Evolutionary conservation across 1,140 invertebrate species (phyloP).

Genomic region (Drosophila pallidifrons): DNA sequence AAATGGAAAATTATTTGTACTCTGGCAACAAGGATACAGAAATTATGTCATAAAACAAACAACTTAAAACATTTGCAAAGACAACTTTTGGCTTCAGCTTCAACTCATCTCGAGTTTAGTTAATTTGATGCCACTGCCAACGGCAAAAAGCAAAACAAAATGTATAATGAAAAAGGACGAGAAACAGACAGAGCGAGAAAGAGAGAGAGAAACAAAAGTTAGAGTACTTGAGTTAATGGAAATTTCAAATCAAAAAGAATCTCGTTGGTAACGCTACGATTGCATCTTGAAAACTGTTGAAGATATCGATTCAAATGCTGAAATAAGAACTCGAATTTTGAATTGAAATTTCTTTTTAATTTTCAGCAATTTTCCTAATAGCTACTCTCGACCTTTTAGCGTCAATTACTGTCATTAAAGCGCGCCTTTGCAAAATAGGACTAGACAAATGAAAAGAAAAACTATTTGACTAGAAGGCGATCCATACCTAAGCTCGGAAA

Average conservation of each 20-base stretch:
- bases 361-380: not conserved
- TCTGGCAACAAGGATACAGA: conserved; percentile 18
- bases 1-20: conserved; percentile 45
- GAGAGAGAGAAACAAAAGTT: not conserved
- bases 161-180: not conserved
- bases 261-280: not conserved
- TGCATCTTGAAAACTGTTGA: not conserved
- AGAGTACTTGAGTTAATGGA: conserved; percentile 5
- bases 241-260: conserved; percentile 7
- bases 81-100: conserved; percentile 4
- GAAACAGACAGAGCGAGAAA: not conserved
- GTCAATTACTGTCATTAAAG: not conserved
- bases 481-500: not conserved
- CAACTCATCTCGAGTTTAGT: conserved; percentile 7
- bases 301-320: too few species aligned
- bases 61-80: conserved; percentile 51
- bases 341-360: not conserved
- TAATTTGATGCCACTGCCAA: conserved; percentile 10
- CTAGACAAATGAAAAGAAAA: not conserved
- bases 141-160: conserved; percentile 1
- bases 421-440: not conserved
- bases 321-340: too few species aligned
- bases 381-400: not conserved
- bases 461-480: not conserved
- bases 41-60: conserved; percentile 55